phyloP scores from a whole-genome alignment of 2,888 invertebrate species.

The Acheta domesticus region DNA sequence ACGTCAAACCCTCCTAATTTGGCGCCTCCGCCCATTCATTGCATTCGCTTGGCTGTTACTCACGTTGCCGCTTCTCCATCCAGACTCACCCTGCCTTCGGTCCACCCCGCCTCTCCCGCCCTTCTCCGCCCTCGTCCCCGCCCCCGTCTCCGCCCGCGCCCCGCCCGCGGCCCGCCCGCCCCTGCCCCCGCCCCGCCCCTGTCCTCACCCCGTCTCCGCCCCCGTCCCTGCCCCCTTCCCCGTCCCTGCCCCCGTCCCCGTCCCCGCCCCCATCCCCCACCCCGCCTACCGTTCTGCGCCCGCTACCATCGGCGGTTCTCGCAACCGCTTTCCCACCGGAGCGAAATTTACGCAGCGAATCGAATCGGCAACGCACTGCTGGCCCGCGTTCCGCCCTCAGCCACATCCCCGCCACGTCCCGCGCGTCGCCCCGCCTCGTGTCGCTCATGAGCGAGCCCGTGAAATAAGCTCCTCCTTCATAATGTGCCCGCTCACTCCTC shows the following conservation, averaged over 20 bases:
- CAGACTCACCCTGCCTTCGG: too few relatives aligned
- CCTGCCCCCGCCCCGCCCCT: too few relatives aligned
- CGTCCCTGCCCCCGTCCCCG: background rate
- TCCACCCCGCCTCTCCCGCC: background rate
- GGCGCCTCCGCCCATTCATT: too few relatives aligned
- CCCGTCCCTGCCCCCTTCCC: background rate
- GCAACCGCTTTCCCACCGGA: background rate
- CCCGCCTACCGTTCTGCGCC: too few relatives aligned
- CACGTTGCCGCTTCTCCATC: too few relatives aligned
- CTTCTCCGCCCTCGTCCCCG: background rate
- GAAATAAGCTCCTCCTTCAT: too few relatives aligned
- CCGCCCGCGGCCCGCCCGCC: background rate
- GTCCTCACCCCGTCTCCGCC: background rate
- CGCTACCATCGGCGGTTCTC: background rate
- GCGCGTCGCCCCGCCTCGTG: background rate
- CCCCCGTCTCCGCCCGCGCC: background rate
- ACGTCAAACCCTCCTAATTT: too few relatives aligned
- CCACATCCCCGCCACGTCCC: background rate
- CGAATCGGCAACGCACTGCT: slow-evolving; percentile 7
- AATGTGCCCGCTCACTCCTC: background rate
- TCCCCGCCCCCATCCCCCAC: background rate
- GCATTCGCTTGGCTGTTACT: too few relatives aligned
- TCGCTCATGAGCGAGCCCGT: background rate
- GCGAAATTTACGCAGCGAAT: background rate
- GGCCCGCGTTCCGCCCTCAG: background rate